A percentile compares a stretch with the other conserved stretches of the same genome.
Conservation (phyloP, 92 coral and sea anemone genomes). For the Zoanthus sansibaricus region DNA sequence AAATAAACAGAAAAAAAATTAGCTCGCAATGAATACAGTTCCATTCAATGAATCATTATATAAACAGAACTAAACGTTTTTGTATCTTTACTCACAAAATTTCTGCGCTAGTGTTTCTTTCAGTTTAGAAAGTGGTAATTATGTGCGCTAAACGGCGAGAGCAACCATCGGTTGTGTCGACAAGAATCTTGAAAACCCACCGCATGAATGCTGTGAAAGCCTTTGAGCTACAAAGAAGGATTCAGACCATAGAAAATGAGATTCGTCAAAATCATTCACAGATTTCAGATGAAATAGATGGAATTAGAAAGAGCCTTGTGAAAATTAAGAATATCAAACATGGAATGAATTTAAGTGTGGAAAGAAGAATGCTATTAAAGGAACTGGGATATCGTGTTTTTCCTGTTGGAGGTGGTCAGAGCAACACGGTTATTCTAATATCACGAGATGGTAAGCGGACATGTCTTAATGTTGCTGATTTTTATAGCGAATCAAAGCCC, state of each 20-base stretch:
- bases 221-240: constrained; percentile 81
- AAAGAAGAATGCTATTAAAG: constrained; percentile 74
- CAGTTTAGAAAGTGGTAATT: not conserved
- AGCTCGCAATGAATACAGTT: too few relatives aligned
- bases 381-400: constrained; percentile 72
- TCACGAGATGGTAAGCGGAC: constrained; percentile 67
- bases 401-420: constrained; percentile 56
- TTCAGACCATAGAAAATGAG: constrained; percentile 72
- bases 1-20: too few relatives aligned
- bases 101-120: not conserved
- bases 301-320: constrained; percentile 69
- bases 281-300: constrained; percentile 89
- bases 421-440: constrained; percentile 56
- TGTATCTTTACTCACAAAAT: not conserved
- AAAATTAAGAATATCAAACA: constrained; percentile 52
- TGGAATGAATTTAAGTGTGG: constrained; percentile 73
- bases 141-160: constrained; percentile 71
- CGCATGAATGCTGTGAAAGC: constrained; percentile 79
- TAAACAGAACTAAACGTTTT: not conserved
- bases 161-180: constrained; percentile 81
- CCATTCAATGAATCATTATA: not conserved
- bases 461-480: constrained; percentile 58
- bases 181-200: constrained; percentile 77
- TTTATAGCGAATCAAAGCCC: constrained; percentile 71
- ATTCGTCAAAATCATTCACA: constrained; percentile 73